phyloP scores from a whole-genome alignment of 2,113 vertebrate genomes.

The Gymnobelideus leadbeateri region DNA sequence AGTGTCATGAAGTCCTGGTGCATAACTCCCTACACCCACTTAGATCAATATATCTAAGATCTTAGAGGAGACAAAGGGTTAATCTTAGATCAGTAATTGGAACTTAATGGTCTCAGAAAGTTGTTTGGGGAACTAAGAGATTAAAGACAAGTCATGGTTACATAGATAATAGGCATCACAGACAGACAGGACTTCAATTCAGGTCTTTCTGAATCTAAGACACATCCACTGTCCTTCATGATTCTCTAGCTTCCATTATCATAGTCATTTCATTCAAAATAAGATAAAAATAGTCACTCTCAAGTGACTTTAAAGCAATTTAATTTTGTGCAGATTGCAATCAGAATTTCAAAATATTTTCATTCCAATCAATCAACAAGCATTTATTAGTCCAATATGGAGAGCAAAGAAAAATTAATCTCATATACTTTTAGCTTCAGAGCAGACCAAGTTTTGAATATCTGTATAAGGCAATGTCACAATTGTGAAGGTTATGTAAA shows the following conservation, averaged over 20 bases:
- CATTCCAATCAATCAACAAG: constrained; percentile 9
- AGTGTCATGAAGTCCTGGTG: neutral
- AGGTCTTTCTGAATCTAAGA: neutral
- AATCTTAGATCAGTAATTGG: neutral
- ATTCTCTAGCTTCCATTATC: neutral
- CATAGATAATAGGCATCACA: neutral
- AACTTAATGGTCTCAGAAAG: neutral
- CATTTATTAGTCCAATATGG: neutral
- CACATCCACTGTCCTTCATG: neutral
- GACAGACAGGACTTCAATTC: neutral
- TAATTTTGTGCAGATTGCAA: constrained; percentile 2
- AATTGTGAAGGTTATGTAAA: neutral
- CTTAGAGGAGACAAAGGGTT: neutral
- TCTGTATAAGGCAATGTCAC: neutral
- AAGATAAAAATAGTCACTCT: neutral
- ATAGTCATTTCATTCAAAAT: neutral
- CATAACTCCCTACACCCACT: neutral
- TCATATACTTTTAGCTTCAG: neutral
- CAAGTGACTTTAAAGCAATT: neutral
- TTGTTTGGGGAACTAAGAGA: neutral
- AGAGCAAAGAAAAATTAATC: neutral
- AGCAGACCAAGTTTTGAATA: neutral
- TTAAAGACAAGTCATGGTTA: neutral
- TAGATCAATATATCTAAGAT: neutral
- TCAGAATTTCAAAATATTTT: constrained; percentile 1